These are phyloP conservation scores for Saturnia japonica DNA, from an alignment of 2,888 invertebrate species.

Conservation along the genomic window DNA sequence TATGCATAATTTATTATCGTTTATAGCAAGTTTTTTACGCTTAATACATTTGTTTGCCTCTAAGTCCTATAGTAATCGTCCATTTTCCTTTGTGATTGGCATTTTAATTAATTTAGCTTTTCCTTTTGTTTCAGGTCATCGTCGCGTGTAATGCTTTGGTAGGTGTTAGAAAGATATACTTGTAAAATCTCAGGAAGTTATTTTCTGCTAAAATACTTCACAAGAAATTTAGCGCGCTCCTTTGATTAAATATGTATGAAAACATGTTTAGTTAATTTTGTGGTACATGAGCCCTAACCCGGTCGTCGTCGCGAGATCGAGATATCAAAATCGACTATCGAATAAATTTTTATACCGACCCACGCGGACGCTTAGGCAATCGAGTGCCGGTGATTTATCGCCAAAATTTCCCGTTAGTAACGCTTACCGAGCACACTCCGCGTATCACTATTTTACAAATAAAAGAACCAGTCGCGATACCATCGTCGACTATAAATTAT, in stretches of 20 bases:
- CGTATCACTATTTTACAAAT: slow-evolving; percentile 82
- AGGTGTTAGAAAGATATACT: slow-evolving; percentile 52
- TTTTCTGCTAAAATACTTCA: slow-evolving; percentile 19
- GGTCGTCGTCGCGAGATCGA: slow-evolving; percentile 68
- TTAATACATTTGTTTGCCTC: slow-evolving; percentile 1
- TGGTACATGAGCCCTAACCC: slow-evolving; percentile 38
- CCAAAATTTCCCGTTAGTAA: slow-evolving; percentile 82
- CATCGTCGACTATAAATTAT: slow-evolving; percentile 80
- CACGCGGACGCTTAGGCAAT: slow-evolving; percentile 81
- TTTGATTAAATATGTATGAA: slow-evolving; percentile 24
- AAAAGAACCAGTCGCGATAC: slow-evolving; percentile 81
- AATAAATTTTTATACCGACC: slow-evolving; percentile 76
- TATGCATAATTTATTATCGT: not conserved
- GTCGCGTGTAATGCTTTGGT: slow-evolving; percentile 70
- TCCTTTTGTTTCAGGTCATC: slow-evolving; percentile 82
- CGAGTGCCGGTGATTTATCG: slow-evolving; percentile 79
- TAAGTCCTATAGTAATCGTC: slow-evolving; percentile 26
- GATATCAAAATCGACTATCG: slow-evolving; percentile 75
- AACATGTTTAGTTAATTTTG: not conserved
- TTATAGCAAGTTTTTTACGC: not conserved
- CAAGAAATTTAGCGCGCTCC: slow-evolving; percentile 52
- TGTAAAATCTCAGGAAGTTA: slow-evolving; percentile 15
- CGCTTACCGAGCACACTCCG: slow-evolving; percentile 79
- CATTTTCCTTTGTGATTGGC: slow-evolving; percentile 72
- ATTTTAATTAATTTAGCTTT: slow-evolving; percentile 82